These are phyloP conservation scores for Apis dorsata DNA, from an alignment of 1,140 invertebrate species.

Conservation along the genomic window DNA sequence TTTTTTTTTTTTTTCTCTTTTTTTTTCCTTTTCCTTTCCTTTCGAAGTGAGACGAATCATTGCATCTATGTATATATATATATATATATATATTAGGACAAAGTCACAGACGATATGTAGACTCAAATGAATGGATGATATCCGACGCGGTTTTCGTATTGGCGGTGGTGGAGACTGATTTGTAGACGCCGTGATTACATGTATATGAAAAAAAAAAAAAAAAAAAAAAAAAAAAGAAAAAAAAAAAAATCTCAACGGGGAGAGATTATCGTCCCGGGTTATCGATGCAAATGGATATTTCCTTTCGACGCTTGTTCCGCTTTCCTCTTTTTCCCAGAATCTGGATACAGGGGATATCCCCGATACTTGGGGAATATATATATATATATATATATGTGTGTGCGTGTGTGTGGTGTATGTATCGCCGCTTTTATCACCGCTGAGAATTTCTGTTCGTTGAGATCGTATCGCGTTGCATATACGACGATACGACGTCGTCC, in stretches of 20 bases:
- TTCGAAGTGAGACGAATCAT: slow-evolving; percentile 47
- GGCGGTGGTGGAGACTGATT: not conserved
- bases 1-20: too few species aligned
- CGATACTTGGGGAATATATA: too few species aligned
- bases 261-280: too few species aligned
- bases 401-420: too few species aligned
- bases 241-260: not conserved
- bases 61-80: slow-evolving; percentile 10
- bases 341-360: too few species aligned
- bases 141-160: slow-evolving; percentile 40
- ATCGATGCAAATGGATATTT: not conserved
- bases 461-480: not conserved
- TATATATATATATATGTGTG: too few species aligned
- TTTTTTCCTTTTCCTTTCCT: not conserved
- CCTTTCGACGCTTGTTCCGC: too few species aligned
- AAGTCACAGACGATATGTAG: slow-evolving; percentile 59
- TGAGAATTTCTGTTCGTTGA: not conserved
- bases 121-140: slow-evolving; percentile 60
- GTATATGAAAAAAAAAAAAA: too few species aligned
- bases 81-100: too few species aligned
- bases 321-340: too few species aligned
- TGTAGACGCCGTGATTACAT: too few species aligned
- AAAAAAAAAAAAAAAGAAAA: not conserved
- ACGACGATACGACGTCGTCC: not conserved
- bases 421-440: not conserved